Percentiles rank a stretch among this genome's conserved stretches.
These are phyloP conservation scores for Beris morrisii DNA, from an alignment of 2,888 invertebrate genomes.

Conservation along the genomic window DNA sequence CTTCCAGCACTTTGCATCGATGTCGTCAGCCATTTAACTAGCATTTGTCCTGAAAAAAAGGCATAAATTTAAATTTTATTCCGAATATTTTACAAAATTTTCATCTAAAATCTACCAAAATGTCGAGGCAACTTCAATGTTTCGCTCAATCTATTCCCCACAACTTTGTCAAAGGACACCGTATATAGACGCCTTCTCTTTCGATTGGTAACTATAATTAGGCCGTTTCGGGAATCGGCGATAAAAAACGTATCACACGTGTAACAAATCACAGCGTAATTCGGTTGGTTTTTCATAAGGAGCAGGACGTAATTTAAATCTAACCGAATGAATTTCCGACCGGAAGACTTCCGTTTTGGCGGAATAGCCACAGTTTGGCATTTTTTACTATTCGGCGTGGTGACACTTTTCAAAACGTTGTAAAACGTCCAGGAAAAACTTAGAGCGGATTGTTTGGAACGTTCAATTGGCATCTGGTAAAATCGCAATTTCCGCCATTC, in stretches of 20 bases:
- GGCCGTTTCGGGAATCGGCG: conserved; percentile 6
- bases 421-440: conserved; percentile 19
- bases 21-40: conserved; percentile 86
- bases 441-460: conserved; percentile 12
- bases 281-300: conserved; percentile 21
- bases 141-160: background rate
- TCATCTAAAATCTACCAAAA: conserved; percentile 6
- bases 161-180: conserved; percentile 6
- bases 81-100: background rate
- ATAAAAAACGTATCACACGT: conserved; percentile 18
- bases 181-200: background rate
- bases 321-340: background rate
- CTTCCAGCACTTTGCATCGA: conserved; percentile 69
- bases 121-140: background rate
- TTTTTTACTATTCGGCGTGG: background rate
- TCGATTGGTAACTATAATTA: conserved; percentile 10
- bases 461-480: conserved; percentile 9
- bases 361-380: conserved; percentile 1
- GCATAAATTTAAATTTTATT: no score
- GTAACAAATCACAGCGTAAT: conserved; percentile 15
- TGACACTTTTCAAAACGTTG: background rate
- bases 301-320: conserved; percentile 14
- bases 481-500: conserved; percentile 26
- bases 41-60: conserved; percentile 74
- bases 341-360: background rate